A percentile compares a stretch with the other conserved stretches of the same genome.
Evolutionary conservation across 23 tunicate genomes (phyloP).

Genomic region (Trididemnum miniatum): DNA sequence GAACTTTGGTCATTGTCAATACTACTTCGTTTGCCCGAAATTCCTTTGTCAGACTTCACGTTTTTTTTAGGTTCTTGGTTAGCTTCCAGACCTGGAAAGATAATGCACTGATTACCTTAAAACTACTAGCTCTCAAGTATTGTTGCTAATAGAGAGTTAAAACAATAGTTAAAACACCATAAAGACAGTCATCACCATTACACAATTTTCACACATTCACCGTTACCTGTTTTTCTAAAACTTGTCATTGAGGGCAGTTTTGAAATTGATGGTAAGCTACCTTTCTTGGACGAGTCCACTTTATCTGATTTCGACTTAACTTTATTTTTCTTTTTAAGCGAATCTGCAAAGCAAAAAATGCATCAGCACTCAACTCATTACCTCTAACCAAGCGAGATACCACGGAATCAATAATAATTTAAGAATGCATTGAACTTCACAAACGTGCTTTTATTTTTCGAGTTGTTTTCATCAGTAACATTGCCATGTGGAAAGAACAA

Average conservation of each 20-base stretch:
- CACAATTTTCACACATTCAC: neutral
- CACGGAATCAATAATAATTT: no score
- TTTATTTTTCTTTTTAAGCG: conserved; percentile 30
- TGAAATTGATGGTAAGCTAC: conserved; percentile 39
- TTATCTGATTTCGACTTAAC: conserved; percentile 39
- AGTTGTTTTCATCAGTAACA: no score
- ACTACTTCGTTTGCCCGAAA: conserved; percentile 54
- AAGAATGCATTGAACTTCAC: no score
- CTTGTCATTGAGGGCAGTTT: conserved; percentile 70
- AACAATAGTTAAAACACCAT: neutral
- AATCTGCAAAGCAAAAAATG: no score
- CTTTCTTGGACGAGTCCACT: conserved; percentile 24
- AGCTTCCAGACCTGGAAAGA: conserved; percentile 48
- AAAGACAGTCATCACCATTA: neutral
- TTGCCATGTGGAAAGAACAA: no score
- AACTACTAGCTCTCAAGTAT: no score
- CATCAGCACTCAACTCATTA: no score
- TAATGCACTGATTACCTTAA: no score
- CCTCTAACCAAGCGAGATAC: no score
- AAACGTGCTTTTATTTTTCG: no score
- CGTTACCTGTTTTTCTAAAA: conserved; percentile 75
- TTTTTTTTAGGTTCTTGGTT: conserved; percentile 31
- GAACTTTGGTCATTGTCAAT: conserved; percentile 42
- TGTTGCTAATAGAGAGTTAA: no score
- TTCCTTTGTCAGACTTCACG: conserved; percentile 1